These are phyloP conservation scores for Gerris buenoi DNA, from an alignment of 1,140 invertebrate genomes.

Conservation along the genomic window DNA sequence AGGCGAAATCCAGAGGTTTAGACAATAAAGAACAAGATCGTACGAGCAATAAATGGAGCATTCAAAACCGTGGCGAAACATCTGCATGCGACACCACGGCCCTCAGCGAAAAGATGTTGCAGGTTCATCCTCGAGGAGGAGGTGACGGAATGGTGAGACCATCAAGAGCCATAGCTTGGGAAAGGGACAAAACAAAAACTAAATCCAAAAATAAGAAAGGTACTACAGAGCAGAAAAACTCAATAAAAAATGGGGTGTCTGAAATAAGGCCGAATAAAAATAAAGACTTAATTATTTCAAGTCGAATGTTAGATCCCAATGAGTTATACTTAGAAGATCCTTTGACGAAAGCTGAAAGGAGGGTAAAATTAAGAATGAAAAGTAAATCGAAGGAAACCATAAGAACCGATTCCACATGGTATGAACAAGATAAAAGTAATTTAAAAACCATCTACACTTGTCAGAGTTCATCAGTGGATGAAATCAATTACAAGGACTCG, in stretches of 20 bases:
- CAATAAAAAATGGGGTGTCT: neutral
- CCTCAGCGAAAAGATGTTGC: too few species aligned
- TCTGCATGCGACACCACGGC: too few species aligned
- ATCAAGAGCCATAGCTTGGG: neutral
- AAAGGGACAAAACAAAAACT: neutral
- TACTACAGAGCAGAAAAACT: neutral
- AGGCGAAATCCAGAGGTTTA: neutral
- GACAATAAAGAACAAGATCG: neutral
- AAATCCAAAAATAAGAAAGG: neutral
- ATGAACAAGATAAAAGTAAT: neutral
- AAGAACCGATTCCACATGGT: neutral
- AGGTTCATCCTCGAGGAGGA: too few species aligned
- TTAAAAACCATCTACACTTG: too few species aligned
- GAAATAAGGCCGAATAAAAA: neutral
- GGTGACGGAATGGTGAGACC: too few species aligned
- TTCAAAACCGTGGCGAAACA: too few species aligned
- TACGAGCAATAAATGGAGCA: neutral
- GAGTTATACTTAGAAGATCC: neutral
- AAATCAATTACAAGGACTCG: too few species aligned
- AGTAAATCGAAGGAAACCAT: neutral
- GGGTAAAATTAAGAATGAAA: neutral
- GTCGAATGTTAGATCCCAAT: too few species aligned
- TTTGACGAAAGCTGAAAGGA: neutral
- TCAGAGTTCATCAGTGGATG: too few species aligned
- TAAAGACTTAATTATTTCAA: too few species aligned